Percentiles rank a stretch among this genome's conserved stretches.
phyloP scores from a whole-genome alignment of 2,113 vertebrate genomes.

The Crypturellus undulatus region DNA sequence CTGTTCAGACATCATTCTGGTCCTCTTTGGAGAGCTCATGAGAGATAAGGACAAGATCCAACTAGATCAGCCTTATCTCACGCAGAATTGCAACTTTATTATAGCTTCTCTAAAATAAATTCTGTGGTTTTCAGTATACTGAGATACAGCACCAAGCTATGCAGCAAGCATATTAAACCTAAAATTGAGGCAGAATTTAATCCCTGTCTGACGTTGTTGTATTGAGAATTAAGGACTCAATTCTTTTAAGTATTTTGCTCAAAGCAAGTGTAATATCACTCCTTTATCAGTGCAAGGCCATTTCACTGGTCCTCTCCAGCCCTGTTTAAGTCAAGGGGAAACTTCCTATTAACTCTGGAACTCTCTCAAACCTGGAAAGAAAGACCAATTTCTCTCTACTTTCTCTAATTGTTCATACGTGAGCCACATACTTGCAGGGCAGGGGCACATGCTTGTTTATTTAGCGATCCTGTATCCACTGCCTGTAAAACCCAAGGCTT shows the following conservation, averaged over 20 bases:
- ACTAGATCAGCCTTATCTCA: neutral
- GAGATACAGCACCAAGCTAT: neutral
- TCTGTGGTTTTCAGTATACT: neutral
- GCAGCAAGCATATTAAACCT: neutral
- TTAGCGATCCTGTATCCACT: neutral
- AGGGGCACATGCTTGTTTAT: neutral
- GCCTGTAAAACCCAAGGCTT: neutral
- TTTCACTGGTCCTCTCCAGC: neutral
- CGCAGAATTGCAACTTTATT: neutral
- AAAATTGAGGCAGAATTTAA: neutral
- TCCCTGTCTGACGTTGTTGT: neutral
- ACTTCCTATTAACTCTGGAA: neutral
- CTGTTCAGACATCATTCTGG: neutral
- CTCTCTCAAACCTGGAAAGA: neutral
- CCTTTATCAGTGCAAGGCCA: neutral
- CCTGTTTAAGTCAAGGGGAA: constrained; percentile 6
- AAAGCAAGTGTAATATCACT: neutral
- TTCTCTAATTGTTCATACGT: neutral
- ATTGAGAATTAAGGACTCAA: neutral
- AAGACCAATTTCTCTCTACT: neutral
- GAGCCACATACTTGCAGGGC: neutral
- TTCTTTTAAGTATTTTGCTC: neutral
- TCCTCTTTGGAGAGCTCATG: neutral
- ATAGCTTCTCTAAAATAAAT: neutral
- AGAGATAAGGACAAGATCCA: neutral